Percentiles rank a stretch among this genome's conserved stretches.
phyloP scores from a whole-genome alignment of 2,888 invertebrate genomes.

The Melitaea athalia region DNA sequence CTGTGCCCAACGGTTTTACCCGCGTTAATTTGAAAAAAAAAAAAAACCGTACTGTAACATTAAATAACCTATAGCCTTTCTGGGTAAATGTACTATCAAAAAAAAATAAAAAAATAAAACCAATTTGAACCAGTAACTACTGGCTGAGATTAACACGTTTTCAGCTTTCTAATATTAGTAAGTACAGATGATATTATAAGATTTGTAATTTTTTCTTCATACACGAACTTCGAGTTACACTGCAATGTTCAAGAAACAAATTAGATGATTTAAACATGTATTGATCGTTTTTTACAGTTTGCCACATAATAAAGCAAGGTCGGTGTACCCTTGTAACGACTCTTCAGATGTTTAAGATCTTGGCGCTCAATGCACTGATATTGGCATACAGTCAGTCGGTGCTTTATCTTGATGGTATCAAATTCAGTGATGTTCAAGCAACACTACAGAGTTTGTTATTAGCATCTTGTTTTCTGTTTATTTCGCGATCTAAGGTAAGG shows the following conservation, averaged over 20 bases:
- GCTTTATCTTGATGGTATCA: constrained; percentile 98
- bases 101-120: no score
- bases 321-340: constrained; percentile 99
- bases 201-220: not conserved
- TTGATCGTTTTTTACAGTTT: constrained; percentile 84
- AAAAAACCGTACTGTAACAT: no score
- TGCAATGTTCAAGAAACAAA: not conserved
- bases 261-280: not conserved
- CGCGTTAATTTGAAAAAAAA: no score
- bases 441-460: constrained; percentile 97
- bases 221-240: not conserved
- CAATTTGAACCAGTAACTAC: no score
- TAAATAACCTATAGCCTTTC: no score
- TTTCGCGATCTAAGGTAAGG: constrained; percentile 96
- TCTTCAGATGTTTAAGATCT: constrained; percentile 99
- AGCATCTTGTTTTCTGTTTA: constrained; percentile 98
- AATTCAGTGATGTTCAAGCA: constrained; percentile 98
- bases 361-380: constrained; percentile 98
- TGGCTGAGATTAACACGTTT: no score
- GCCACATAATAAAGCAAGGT: constrained; percentile 99
- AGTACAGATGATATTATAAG: not conserved
- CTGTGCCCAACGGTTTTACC: no score
- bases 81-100: no score
- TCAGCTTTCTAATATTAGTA: not conserved
- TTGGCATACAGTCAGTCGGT: constrained; percentile 99